Base-by-base conservation (phyloP, 1,140 invertebrate genomes). In the Pinna nobilis region DNA sequence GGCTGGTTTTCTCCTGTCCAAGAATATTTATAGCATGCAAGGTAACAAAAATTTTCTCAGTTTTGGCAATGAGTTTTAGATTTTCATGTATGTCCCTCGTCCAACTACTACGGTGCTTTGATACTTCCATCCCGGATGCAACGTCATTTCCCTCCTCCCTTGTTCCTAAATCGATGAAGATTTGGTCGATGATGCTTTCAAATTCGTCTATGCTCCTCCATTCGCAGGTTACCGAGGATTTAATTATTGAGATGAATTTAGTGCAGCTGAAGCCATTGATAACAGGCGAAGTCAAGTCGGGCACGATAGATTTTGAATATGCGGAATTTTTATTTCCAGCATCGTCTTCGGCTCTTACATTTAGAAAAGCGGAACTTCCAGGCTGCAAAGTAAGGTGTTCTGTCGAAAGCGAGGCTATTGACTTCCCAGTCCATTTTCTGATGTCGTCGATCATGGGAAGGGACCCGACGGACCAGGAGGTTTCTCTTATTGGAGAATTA, bases 151-250 rank as follows among this genome's bases (percentile, higher is more conserved):
- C 57, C 6, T 33, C 55, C 44, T 69, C 37, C 1, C 50, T 32
- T 5, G 50, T 49, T 1, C 72, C 66, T 15, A 75, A 35, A 57
- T 47, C 66, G 15, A 75, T 23, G 2, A 39, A 50, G n/a, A 64
- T 41, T 7, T 57, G 47, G 33, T 63, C 50, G 4, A 77, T 30
- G 9, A 66, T 39, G 69, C 75, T 77, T 50, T 77, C 75, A 47
- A 47, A 50, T 44, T 76, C 77, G 30, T 65, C 59, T 20, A 79
- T 57, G 25, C 44, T 60, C 2, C 28, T 47, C 77, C 77, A 79
- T 13, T 57, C 13, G 63, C 77, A 79, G 28, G 25, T 44, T 0
- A 79, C 61, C 3, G 49, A 23, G 15, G 77, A 61, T 47, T 50
- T 28, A n/a, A 41, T 13, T 9, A 44, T 25, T 13, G 77, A 79